Percentiles rank a stretch among this genome's conserved stretches.
Evolutionary conservation across 2,113 vertebrate species (phyloP).

Genomic region (Passer domesticus): DNA sequence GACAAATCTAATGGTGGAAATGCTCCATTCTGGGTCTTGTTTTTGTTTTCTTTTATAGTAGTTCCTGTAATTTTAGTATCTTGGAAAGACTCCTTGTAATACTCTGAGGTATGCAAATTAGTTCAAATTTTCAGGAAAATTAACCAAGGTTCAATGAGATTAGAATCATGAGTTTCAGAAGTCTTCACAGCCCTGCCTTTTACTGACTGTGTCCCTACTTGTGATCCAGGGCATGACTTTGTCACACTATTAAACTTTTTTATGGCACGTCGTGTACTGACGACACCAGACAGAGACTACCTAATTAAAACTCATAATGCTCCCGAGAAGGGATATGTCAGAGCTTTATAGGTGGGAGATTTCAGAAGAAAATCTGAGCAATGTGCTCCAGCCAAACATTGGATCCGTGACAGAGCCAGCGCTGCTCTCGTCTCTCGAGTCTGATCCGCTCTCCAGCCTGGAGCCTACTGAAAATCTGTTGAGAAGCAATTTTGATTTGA

Average conservation of each 20-base stretch:
- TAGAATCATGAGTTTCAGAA: background rate
- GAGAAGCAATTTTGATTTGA: constrained; percentile 48
- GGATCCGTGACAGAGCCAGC: constrained; percentile 37
- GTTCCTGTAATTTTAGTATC: background rate
- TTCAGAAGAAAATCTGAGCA: constrained; percentile 41
- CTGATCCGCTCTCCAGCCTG: constrained; percentile 57
- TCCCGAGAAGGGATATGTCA: background rate
- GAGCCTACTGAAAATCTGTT: constrained; percentile 63
- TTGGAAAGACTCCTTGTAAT: background rate
- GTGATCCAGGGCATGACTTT: background rate
- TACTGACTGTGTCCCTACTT: background rate
- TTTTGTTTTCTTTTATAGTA: background rate
- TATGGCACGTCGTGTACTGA: background rate
- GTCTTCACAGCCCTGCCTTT: background rate
- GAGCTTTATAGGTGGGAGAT: constrained; percentile 40
- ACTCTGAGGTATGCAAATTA: background rate
- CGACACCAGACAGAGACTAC: background rate
- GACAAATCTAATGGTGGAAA: background rate
- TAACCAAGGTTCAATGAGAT: background rate
- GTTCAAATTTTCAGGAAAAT: background rate
- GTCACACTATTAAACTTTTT: background rate
- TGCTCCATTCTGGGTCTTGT: background rate
- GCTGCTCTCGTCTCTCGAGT: constrained; percentile 56
- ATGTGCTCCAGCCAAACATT: constrained; percentile 52
- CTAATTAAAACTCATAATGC: background rate